A percentile compares a stretch with the other conserved stretches of the same genome.
Evolutionary conservation across 2,888 invertebrate genomes (phyloP).

Genomic region (Tholera decimalis): DNA sequence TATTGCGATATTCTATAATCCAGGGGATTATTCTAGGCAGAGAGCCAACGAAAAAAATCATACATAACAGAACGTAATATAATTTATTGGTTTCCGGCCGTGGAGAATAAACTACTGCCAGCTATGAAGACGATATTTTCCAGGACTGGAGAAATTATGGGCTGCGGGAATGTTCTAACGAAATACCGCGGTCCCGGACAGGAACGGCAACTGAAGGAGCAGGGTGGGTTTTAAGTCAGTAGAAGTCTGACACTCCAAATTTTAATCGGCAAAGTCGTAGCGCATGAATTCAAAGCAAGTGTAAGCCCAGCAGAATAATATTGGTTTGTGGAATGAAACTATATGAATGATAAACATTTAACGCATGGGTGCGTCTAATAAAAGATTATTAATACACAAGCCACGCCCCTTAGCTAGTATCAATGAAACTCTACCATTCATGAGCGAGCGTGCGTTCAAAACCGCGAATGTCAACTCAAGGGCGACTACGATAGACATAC

Average conservation of each 20-base stretch:
- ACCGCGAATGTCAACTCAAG: conserved; percentile 76
- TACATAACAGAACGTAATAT: conserved; percentile 21
- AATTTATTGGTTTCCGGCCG: conserved; percentile 30
- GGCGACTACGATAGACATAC: conserved; percentile 77
- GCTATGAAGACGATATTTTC: neutral
- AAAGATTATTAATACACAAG: conserved; percentile 68
- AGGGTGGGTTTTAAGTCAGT: conserved; percentile 21
- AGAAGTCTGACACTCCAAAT: conserved; percentile 26
- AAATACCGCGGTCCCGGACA: too few species aligned
- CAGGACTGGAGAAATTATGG: neutral
- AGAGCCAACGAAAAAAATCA: conserved; percentile 51
- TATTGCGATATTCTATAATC: conserved; percentile 56
- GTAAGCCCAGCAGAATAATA: conserved; percentile 49
- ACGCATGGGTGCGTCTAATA: conserved; percentile 53
- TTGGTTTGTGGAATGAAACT: conserved; percentile 36
- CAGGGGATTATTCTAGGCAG: conserved; percentile 29
- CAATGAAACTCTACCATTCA: conserved; percentile 85
- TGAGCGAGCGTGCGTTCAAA: conserved; percentile 77
- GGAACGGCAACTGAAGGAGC: too few species aligned
- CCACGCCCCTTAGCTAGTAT: conserved; percentile 78
- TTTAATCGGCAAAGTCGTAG: conserved; percentile 20
- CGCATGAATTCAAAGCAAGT: conserved; percentile 17
- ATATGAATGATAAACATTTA: conserved; percentile 50
- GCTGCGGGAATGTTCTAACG: too few species aligned
- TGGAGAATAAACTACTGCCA: neutral